Base-by-base conservation (phyloP, 2,888 invertebrate genomes). In the Andrena flavipes region DNA sequence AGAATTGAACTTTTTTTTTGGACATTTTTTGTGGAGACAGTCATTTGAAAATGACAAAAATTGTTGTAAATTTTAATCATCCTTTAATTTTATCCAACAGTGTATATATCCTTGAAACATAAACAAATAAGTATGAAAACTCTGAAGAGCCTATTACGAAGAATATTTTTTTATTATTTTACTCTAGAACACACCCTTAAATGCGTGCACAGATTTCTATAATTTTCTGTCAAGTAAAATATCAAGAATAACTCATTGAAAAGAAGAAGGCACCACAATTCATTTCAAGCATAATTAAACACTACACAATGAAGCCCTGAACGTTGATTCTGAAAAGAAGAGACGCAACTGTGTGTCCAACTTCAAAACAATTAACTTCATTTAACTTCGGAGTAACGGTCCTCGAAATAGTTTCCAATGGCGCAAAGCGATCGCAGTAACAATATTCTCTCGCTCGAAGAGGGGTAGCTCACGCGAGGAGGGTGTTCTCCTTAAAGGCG, bases 391-490 rank as follows among this genome's bases (percentile, higher is more conserved):
- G 48, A 30, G n/a, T 42, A 59, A 77, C 35, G 33, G 29, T n/a
- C 49, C 51, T 60, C 30, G 33, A 65, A 51, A 60, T 60, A 70
- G 56, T 69, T 69, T 64, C 49, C 35, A 78, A 48, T 76, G 60
- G 78, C 29, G 51, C 76, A 68, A 76, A 69, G 62, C 68, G 76
- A 20, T 42, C 23, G 64, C 79, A 65, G 51, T 75, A 80, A 60
- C 78, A 26, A 65, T 78, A 78, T 70, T 80, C 69, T 54, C n/a
- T n/a, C 56, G 23, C 54, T 69, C 35, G 56, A 59, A n/a, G 35
- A 26, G 26, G 59, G n/a, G 26, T 29, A 56, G 33, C 68, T 56
- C 69, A 33, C 69, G 42, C n/a, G 30, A 60, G 35, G n/a, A 59
- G 7, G 10, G 7, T 33, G 1, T 26, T 35, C 30, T 35, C 70